These are phyloP conservation scores for Mastomys natalensis DNA, from an alignment of 2,113 vertebrate species.

Conservation along the genomic window DNA sequence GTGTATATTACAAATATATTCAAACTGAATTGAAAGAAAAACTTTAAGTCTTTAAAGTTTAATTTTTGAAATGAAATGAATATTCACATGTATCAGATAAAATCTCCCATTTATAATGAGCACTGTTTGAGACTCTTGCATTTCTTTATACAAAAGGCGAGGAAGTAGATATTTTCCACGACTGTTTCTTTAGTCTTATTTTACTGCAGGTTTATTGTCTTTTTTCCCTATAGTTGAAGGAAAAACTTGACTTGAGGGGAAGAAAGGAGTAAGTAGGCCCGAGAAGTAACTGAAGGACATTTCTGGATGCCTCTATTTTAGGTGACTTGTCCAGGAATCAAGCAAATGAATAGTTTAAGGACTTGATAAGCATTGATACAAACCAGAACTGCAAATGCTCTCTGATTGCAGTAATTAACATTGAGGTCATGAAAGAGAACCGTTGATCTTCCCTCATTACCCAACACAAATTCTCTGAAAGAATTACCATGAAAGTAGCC, in stretches of 20 bases:
- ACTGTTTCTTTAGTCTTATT: conserved; percentile 45
- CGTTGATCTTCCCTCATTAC: conserved; percentile 80
- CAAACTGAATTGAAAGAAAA: conserved; percentile 14
- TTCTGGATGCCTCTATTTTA: conserved; percentile 49
- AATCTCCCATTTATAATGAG: conserved; percentile 66
- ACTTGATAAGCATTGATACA: conserved; percentile 51
- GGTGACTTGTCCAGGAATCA: conserved; percentile 66
- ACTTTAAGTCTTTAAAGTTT: conserved; percentile 54
- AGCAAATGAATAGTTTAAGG: conserved; percentile 56
- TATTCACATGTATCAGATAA: conserved; percentile 59
- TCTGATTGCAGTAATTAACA: conserved; percentile 79
- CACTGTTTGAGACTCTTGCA: conserved; percentile 31
- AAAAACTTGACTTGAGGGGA: background rate
- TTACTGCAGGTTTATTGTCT: conserved; percentile 33
- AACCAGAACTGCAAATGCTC: conserved; percentile 42
- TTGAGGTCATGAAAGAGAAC: conserved; percentile 62
- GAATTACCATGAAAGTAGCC: conserved; percentile 72
- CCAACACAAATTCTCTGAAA: conserved; percentile 77
- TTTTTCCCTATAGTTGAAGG: conserved; percentile 59
- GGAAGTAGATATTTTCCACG: conserved; percentile 60
- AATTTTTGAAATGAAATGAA: conserved; percentile 70
- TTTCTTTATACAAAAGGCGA: conserved; percentile 68
- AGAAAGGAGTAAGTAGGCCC: conserved; percentile 37
- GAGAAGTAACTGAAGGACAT: conserved; percentile 55
- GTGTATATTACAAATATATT: conserved; percentile 21